Base-by-base conservation (phyloP, 2,797 vertebrate species). In the Pseudochromis fuscus region DNA sequence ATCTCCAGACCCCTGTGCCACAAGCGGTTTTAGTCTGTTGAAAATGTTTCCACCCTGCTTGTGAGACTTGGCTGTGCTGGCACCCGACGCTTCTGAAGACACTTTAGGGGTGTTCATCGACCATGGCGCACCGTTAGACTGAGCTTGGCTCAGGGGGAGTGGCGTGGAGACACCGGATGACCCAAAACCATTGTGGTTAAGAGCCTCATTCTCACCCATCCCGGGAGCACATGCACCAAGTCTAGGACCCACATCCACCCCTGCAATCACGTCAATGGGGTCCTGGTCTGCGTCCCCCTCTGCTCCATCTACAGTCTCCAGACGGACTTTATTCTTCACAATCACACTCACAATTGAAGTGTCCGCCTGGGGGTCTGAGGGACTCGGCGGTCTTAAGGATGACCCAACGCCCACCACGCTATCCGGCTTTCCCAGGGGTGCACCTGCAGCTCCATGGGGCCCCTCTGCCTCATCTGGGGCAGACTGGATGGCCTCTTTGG, bases 401-500 rank as follows among this genome's bases (percentile, higher is more conserved):
- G 92, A 91, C 60, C 92, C 89, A 0, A 90, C 90, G 0, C 89
- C 87, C 50, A 90, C 91, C 72, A 89, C 90, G 6, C 73, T 71
- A n/a, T 93, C 92, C 0, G 90, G 65, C 71, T 93, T 93, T 7
- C 95, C 96, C 0, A 95, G 57, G 5, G 84, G 67, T 4, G 89
- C 91, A 5, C 87, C 75, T 23, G 80, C 24, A 38, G 87, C 82
- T 82, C 91, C 93, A 3, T 95, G 95, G 57, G 94, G 94, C 3
- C 94, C 85, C 3, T 99, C 97, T 0, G 93, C 91, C 15, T 98
- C 97, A 74, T 98, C 97, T 0, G 96, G 96, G 42, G 94, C 94
- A 0, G 98, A 96, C 16, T 97, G 96, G 75, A 99, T 98, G 88
- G 97, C 97, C 89, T 98, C 98, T 67, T 97, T 98, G 2, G 98